Conservation (phyloP, 2,888 invertebrate species). For the Falcaria lacertinaria region DNA sequence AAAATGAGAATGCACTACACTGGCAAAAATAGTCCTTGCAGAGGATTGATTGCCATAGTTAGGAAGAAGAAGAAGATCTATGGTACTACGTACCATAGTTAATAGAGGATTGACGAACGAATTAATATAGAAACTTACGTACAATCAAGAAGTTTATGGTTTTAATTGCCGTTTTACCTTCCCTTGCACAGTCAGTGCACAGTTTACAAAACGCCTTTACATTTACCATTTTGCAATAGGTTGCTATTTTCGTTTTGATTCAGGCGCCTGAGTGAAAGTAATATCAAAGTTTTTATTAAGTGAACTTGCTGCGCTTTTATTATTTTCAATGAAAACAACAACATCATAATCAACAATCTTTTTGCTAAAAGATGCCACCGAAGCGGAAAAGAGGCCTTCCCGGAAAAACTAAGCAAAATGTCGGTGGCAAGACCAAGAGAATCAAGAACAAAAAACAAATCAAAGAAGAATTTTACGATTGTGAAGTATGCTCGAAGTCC, state of each 20-base stretch:
- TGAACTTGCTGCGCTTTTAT: constrained; percentile 33
- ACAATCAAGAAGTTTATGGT: too few relatives aligned
- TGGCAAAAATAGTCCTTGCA: too few relatives aligned
- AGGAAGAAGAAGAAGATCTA: too few relatives aligned
- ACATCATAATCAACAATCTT: constrained; percentile 20
- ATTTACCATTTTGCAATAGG: not conserved
- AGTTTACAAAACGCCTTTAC: too few relatives aligned
- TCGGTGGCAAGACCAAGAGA: not conserved
- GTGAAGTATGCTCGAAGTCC: not conserved
- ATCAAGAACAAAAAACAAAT: not conserved
- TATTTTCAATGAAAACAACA: constrained; percentile 6
- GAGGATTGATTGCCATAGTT: too few relatives aligned
- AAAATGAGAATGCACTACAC: too few relatives aligned
- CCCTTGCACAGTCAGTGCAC: too few relatives aligned
- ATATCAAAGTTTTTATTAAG: constrained; percentile 58
- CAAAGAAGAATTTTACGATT: not conserved
- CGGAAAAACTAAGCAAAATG: constrained; percentile 19
- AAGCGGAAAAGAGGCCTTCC: constrained; percentile 51
- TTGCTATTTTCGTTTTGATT: not conserved
- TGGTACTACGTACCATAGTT: too few relatives aligned
- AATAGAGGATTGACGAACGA: too few relatives aligned
- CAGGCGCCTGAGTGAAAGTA: constrained; percentile 71
- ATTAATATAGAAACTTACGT: too few relatives aligned
- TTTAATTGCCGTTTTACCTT: too few relatives aligned
- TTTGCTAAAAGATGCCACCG: constrained; percentile 47